phyloP scores from a whole-genome alignment of 2,888 invertebrate species.

The Synanthedon tipuliformis region DNA sequence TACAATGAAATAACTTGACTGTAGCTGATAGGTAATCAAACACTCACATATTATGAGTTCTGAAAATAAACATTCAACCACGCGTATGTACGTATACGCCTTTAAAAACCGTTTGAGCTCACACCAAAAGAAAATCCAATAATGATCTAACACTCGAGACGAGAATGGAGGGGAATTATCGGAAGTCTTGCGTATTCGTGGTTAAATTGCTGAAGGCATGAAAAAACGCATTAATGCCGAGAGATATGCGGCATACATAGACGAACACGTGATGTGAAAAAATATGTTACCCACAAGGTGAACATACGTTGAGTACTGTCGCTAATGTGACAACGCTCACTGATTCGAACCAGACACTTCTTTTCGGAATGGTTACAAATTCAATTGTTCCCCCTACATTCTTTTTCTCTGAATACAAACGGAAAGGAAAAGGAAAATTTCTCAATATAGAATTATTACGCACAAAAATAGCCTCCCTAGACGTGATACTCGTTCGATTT shows the following conservation, averaged over 20 bases:
- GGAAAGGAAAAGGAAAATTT: no score
- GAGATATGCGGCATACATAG: slow-evolving; percentile 19
- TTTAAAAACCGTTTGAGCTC: not conserved
- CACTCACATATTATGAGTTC: no score
- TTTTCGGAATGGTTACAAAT: no score
- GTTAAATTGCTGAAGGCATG: slow-evolving; percentile 22
- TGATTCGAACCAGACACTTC: not conserved
- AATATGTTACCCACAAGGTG: slow-evolving; percentile 1
- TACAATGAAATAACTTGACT: no score
- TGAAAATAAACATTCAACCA: not conserved
- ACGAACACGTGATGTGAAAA: slow-evolving; percentile 22
- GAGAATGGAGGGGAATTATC: slow-evolving; percentile 20
- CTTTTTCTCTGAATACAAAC: no score
- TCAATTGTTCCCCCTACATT: no score
- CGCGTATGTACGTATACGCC: not conserved
- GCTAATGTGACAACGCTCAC: not conserved
- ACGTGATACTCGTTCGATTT: no score
- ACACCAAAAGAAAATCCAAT: slow-evolving; percentile 15
- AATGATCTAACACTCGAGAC: slow-evolving; percentile 15
- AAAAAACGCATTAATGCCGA: slow-evolving; percentile 21
- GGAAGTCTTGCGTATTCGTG: slow-evolving; percentile 20
- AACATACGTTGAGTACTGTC: not conserved
- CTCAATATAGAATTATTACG: no score
- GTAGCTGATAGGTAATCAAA: no score
- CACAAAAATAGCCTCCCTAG: no score